Percentiles rank a stretch among this genome's conserved stretches.
Evolutionary conservation across 2,797 vertebrate genomes (phyloP).

Genomic region (Meriones psammophilus): DNA sequence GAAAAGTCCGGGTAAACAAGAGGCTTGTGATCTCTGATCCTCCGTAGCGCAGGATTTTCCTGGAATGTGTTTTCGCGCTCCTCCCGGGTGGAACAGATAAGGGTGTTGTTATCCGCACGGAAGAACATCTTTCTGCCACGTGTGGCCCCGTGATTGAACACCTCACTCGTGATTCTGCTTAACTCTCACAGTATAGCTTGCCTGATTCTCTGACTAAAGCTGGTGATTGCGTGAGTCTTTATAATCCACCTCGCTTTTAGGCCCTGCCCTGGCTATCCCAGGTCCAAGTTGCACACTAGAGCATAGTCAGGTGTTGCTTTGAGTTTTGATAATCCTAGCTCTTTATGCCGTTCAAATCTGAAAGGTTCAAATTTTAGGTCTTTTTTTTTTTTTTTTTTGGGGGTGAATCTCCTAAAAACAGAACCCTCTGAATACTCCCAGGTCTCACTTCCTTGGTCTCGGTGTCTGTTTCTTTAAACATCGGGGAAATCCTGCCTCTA

Average conservation of each 20-base stretch:
- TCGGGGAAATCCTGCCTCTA: not conserved
- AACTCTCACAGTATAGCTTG: too few species aligned
- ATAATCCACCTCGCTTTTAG: not conserved
- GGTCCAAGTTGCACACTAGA: not conserved
- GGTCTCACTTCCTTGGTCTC: not conserved
- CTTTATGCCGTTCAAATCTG: slow-evolving; percentile 38
- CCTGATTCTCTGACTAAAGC: not conserved
- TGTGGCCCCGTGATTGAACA: not conserved
- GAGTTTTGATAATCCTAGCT: slow-evolving; percentile 49
- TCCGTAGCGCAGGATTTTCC: not conserved
- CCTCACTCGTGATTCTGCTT: not conserved
- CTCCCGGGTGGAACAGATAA: not conserved
- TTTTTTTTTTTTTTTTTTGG: not conserved
- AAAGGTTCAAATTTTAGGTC: slow-evolving; percentile 58
- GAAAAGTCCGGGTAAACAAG: not conserved
- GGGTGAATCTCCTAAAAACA: not conserved
- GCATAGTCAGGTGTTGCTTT: not conserved
- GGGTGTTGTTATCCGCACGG: not conserved
- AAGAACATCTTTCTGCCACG: not conserved
- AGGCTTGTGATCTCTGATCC: not conserved
- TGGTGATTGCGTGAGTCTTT: not conserved
- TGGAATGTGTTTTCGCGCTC: not conserved
- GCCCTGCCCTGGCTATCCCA: too few species aligned
- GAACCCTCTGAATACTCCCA: not conserved
- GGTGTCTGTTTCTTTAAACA: not conserved